Conservation (phyloP, 2,888 invertebrate genomes). For the Catocala sponsa region DNA sequence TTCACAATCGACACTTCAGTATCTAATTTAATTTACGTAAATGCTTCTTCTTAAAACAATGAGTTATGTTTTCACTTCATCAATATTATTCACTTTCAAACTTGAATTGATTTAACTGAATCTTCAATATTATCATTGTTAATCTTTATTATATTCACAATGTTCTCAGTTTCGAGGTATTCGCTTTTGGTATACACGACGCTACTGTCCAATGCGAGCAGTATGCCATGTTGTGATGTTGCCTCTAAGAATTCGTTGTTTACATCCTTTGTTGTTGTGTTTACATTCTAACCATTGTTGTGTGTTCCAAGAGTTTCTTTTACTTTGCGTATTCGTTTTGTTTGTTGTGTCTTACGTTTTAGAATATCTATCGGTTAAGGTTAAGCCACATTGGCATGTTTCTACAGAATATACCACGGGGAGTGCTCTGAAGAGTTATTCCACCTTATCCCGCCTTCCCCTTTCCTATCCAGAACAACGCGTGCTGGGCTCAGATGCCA, state of each 20-base stretch:
- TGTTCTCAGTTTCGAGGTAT: slow-evolving; percentile 14
- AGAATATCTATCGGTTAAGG: too few relatives aligned
- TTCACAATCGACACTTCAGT: too few relatives aligned
- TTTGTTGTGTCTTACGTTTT: too few relatives aligned
- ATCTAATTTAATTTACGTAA: too few relatives aligned
- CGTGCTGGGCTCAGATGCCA: too few relatives aligned
- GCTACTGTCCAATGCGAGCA: slow-evolving; percentile 27
- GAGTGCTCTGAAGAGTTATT: too few relatives aligned
- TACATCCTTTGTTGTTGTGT: slow-evolving; percentile 53
- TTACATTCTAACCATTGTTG: slow-evolving; percentile 58
- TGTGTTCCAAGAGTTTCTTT: slow-evolving; percentile 51
- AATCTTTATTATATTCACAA: background rate
- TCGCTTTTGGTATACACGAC: slow-evolving; percentile 16
- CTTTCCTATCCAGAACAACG: too few relatives aligned
- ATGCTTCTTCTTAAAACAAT: too few relatives aligned
- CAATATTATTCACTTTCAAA: background rate
- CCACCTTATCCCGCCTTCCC: too few relatives aligned
- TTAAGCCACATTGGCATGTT: too few relatives aligned
- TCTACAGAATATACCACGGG: too few relatives aligned
- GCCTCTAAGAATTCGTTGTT: slow-evolving; percentile 59
- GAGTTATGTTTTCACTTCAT: too few relatives aligned
- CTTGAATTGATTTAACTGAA: background rate
- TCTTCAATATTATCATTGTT: background rate
- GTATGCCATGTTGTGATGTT: slow-evolving; percentile 16
- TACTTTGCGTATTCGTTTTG: background rate